Percentiles rank a stretch among this genome's conserved stretches.
These are phyloP conservation scores for Onychorhynchus coronatus DNA, from an alignment of 2,113 vertebrate species.

Conservation along the genomic window DNA sequence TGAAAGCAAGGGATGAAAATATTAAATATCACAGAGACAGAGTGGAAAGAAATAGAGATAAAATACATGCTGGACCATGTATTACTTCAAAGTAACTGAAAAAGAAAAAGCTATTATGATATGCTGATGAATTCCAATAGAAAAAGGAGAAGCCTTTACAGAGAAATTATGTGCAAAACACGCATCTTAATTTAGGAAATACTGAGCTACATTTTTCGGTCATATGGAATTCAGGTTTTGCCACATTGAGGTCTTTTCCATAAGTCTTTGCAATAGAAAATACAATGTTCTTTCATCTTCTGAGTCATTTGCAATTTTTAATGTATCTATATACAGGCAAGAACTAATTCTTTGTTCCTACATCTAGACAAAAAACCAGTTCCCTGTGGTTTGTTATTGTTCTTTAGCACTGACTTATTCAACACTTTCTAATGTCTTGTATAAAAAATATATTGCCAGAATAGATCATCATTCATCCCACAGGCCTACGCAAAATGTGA, in stretches of 20 bases:
- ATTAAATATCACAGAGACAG: neutral
- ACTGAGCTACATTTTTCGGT: neutral
- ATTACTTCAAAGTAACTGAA: neutral
- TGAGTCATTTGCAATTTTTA: neutral
- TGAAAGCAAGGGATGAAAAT: conserved; percentile 1
- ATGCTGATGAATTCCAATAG: neutral
- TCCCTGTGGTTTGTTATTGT: neutral
- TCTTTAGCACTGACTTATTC: neutral
- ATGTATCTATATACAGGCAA: neutral
- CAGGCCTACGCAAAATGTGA: neutral
- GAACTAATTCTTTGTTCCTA: neutral
- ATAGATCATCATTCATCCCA: neutral
- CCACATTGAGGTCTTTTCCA: neutral
- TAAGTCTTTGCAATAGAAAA: neutral
- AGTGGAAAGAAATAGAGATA: neutral
- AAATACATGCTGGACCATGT: neutral
- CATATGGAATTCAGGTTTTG: neutral
- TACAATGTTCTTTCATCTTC: neutral
- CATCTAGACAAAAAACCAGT: neutral
- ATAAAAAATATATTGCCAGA: neutral
- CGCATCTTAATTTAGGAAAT: neutral
- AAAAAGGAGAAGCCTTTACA: neutral
- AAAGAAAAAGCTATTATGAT: neutral
- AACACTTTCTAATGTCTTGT: neutral
- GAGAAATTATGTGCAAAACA: neutral